A percentile compares a stretch with the other conserved stretches of the same genome.
Conservation (phyloP, 2,113 vertebrate genomes). For the Axis porcinus region DNA sequence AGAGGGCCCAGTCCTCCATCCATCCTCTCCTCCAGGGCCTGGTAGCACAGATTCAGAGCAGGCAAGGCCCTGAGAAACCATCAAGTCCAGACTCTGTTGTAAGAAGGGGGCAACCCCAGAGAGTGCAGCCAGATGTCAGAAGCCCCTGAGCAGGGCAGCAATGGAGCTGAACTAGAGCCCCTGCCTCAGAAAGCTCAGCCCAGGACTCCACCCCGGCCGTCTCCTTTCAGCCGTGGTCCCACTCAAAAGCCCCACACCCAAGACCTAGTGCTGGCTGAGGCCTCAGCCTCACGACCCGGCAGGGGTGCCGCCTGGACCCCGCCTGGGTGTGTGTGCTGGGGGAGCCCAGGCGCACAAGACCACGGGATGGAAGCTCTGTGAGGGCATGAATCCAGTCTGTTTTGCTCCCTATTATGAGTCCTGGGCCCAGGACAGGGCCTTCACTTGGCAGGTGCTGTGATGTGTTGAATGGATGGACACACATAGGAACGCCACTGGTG, state of each 20-base stretch:
- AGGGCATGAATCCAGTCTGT: not conserved
- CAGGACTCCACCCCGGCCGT: not conserved
- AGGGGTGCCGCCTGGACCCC: not conserved
- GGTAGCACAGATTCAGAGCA: not conserved
- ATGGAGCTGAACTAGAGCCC: not conserved
- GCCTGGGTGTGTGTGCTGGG: too few species aligned
- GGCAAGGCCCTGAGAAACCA: not conserved
- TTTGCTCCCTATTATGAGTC: not conserved
- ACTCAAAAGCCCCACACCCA: not conserved
- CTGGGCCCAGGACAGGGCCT: not conserved
- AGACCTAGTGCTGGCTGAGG: not conserved
- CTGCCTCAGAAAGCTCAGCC: not conserved
- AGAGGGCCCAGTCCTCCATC: accelerated
- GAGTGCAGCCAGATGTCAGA: not conserved
- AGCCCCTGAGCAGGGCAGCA: not conserved
- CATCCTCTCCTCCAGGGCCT: not conserved
- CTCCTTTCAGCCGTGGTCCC: not conserved
- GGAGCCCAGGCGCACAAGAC: not conserved
- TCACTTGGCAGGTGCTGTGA: not conserved
- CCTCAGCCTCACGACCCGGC: not conserved
- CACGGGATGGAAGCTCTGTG: accelerated
- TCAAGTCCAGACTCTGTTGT: not conserved
- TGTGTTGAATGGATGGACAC: not conserved
- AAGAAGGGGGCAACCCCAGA: not conserved
- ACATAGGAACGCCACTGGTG: not conserved